These are phyloP conservation scores for Gonatopus flavifemur DNA, from an alignment of 1,140 invertebrate species.

Conservation along the genomic window DNA sequence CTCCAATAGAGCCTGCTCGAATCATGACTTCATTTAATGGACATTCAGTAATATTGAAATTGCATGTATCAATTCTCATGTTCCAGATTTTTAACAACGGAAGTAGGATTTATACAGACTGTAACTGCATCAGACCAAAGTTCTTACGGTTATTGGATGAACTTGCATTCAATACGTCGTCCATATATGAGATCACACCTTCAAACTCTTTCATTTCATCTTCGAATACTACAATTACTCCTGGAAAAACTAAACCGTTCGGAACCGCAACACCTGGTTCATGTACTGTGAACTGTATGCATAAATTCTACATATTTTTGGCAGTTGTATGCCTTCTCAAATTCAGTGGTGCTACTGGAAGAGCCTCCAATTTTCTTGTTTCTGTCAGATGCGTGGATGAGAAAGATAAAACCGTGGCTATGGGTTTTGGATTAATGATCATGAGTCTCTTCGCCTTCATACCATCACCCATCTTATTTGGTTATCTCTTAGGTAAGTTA, in stretches of 20 bases:
- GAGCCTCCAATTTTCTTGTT: conserved; percentile 70
- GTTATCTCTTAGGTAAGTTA: conserved; percentile 67
- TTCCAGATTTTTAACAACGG: conserved; percentile 26
- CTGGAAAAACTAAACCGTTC: too few relatives aligned
- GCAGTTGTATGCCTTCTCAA: conserved; percentile 68
- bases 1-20: too few relatives aligned
- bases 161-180: too few relatives aligned
- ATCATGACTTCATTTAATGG: too few relatives aligned
- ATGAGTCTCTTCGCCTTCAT: conserved; percentile 72
- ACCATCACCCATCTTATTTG: conserved; percentile 73
- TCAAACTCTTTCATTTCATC: too few relatives aligned
- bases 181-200: too few relatives aligned
- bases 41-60: too few relatives aligned
- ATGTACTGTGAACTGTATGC: conserved; percentile 67
- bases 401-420: conserved; percentile 71
- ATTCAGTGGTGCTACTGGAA: conserved; percentile 67
- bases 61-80: too few relatives aligned
- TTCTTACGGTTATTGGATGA: conserved; percentile 22
- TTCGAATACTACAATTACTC: background rate
- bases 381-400: conserved; percentile 71
- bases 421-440: conserved; percentile 68
- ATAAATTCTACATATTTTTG: conserved; percentile 68
- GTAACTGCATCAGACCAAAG: conserved; percentile 57
- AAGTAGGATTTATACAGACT: conserved; percentile 57
- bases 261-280: conserved; percentile 64